Conservation (phyloP, 2,113 vertebrate species). For the Sander vitreus region DNA sequence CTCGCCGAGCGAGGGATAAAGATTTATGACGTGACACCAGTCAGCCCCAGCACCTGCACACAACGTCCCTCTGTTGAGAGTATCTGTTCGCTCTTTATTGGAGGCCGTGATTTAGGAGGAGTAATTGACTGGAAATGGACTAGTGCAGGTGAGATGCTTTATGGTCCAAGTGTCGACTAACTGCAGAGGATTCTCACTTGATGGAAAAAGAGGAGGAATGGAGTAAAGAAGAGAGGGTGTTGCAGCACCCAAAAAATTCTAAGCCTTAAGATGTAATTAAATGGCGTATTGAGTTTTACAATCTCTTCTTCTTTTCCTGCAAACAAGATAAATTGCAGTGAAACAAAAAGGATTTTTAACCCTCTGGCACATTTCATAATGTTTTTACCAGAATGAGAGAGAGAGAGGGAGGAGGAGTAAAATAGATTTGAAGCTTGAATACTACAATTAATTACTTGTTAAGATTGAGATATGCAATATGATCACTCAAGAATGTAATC, state of each 20-base stretch:
- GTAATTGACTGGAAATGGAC: slow-evolving; percentile 80
- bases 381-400: slow-evolving; percentile 22
- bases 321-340: slow-evolving; percentile 45
- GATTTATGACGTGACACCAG: slow-evolving; percentile 63
- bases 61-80: slow-evolving; percentile 49
- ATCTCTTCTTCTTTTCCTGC: background rate
- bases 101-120: slow-evolving; percentile 63
- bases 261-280: slow-evolving; percentile 49
- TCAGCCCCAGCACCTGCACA: slow-evolving; percentile 49
- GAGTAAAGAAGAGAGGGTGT: slow-evolving; percentile 7
- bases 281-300: slow-evolving; percentile 38
- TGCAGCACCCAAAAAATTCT: background rate
- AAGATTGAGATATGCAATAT: slow-evolving; percentile 50
- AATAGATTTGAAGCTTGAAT: slow-evolving; percentile 46
- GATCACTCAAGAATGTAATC: slow-evolving; percentile 52
- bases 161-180: slow-evolving; percentile 52
- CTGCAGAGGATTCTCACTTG: slow-evolving; percentile 22
- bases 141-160: slow-evolving; percentile 65
- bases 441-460: slow-evolving; percentile 58
- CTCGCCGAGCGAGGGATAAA: slow-evolving; percentile 24
- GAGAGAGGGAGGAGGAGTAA: background rate
- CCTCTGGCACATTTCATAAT: slow-evolving; percentile 47
- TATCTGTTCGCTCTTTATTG: slow-evolving; percentile 61
- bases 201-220: slow-evolving; percentile 12
- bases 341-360: slow-evolving; percentile 50